Base-by-base conservation (phyloP, 2,797 vertebrate species). In the Columba guinea region DNA sequence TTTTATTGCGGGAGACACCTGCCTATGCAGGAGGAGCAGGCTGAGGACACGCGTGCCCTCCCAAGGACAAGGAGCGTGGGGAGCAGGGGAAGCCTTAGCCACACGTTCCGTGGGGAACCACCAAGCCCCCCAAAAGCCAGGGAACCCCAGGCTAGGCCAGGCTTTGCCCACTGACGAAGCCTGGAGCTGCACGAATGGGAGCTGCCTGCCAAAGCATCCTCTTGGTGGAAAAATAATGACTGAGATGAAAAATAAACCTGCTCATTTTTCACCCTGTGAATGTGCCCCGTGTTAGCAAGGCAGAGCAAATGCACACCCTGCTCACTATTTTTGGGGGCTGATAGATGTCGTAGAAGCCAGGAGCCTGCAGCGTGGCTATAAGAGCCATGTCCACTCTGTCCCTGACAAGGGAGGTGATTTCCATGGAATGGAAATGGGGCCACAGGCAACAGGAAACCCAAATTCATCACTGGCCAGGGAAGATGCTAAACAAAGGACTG, bases 391-490 rank as follows among this genome's bases (percentile, higher is more conserved):
- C 14, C 35, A 41, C 16, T 17, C 62, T 17, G 18, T 30, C 41
- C 67, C 84, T 44, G 34, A 52, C 30, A 39, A 88, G 55, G 37
- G 82, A 95, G 65, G 16, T 39, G n/a, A 59, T 52, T 85, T 70
- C 91, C 35, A 34, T 56, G 7, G 82, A 67, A 94, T 89, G 75
- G 81, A 95, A 88, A 70, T 30, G 37, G 32, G 86, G 41, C 34
- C 62, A 65, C 49, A 68, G 34, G 82, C 52, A 44, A 26, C 5
- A 9, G 56, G 63, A 67, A 89, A 92, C 21, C 49, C 74, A 90
- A 96, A 95, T 83, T 89, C 74, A 59, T 7, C 49, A n/a, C 89
- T 94, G 90, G 63, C 51, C 22, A 21, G n/a, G 65, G 62, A 88
- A 79, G 83, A 87, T 93, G 41, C 86, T 73, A 70, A 94, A 91